A percentile compares a stretch with the other conserved stretches of the same genome.
Evolutionary conservation across 2,888 invertebrate genomes (phyloP).

Genomic region (Trissoscelio sp.): DNA sequence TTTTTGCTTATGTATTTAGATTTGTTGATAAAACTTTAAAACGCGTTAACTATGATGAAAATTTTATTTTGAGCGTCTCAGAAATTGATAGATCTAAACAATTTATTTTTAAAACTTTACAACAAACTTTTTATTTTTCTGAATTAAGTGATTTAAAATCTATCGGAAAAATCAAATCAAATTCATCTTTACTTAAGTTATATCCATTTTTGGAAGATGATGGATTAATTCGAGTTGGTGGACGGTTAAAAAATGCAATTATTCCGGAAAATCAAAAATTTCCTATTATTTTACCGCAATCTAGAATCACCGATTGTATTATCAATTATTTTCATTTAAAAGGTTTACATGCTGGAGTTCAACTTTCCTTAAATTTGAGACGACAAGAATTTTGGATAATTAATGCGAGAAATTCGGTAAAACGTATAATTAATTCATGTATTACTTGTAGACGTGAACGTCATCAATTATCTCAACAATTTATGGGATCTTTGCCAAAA

Average conservation of each 20-base stretch:
- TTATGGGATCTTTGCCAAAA: background rate
- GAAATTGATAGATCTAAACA: no score
- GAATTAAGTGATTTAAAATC: background rate
- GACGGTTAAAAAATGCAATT: constrained; percentile 2
- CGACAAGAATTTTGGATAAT: constrained; percentile 33
- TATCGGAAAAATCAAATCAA: background rate
- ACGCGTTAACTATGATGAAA: no score
- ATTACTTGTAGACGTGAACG: background rate
- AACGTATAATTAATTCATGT: background rate
- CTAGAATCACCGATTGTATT: background rate
- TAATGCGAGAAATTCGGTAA: constrained; percentile 11
- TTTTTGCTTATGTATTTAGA: background rate
- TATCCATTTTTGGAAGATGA: background rate
- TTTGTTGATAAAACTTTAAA: background rate
- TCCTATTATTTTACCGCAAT: background rate
- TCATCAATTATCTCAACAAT: background rate
- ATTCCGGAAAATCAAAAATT: background rate
- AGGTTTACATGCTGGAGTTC: no score
- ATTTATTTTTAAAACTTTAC: no score
- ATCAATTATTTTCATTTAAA: background rate
- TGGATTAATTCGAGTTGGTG: background rate
- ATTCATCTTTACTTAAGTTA: background rate
- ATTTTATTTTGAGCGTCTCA: no score
- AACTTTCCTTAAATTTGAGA: no score
- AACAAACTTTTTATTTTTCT: no score